Base-by-base conservation (phyloP, 1,140 invertebrate species). In the Andricus grossulariae region DNA sequence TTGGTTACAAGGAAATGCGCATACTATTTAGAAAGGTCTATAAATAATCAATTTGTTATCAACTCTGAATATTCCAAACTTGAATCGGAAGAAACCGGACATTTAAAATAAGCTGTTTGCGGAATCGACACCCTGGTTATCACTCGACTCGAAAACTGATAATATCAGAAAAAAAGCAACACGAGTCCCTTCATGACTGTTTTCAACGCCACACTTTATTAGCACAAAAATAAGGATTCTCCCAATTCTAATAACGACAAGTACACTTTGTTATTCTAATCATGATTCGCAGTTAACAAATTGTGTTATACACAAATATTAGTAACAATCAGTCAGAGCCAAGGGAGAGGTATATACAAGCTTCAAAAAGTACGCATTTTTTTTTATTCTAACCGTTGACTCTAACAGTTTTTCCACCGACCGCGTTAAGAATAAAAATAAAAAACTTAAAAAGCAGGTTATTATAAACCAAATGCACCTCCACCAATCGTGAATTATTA, bases 221-320 rank as follows among this genome's bases (percentile, higher is more conserved):
- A 32, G 3, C 21, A 66, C 15, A 15, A 32, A 32, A 32, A 32
- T 66, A 16, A 8, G 5, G 32, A 39, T 66, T 66, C 25, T 39
- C 39, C 10, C 32, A 66, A 39, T 0, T 60, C 13, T 60, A 15
- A 32, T 60, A 8, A 66, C 13, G 8, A 25, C 4, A 6, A n/a
- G n/a, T 39, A 66, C 25, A n/a, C 5, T 66, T 66, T 16, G n/a
- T 39, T n/a, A 45, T 54, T 19, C 15, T 54, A 19, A 19, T 54
- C 18, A 13, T 21, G 3, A 55, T 54, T 2, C 52, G 18, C 18
- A 54, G 52, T 54, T 19, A 54, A 54, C 52, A 19, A 54, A 19
- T 54, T 18, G 18, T 54, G n/a, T 54, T 54, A n/a, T 54, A 54
- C n/a, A 54, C 10, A 54, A 54, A 18, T 54, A 54, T 54, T 54